Conservation (phyloP, 2,797 vertebrate genomes). For the Epinephelus coioides region DNA sequence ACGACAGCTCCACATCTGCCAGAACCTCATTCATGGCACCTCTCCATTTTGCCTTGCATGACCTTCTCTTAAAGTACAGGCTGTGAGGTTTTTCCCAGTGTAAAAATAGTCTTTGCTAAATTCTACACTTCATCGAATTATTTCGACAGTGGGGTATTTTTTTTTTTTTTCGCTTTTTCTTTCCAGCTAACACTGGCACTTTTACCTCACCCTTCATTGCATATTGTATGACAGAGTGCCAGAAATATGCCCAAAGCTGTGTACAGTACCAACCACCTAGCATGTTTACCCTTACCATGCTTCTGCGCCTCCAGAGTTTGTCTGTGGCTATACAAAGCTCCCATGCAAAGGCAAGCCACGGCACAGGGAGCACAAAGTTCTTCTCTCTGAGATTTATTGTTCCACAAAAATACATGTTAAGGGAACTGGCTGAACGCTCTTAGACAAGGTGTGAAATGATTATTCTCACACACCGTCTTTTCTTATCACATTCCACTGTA, state of each 20-base stretch:
- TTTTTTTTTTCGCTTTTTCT: constrained; percentile 20
- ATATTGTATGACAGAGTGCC: constrained; percentile 55
- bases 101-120: constrained; percentile 85
- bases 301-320: constrained; percentile 35
- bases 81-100: constrained; percentile 87
- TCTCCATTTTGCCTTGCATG: constrained; percentile 90
- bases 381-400: constrained; percentile 49
- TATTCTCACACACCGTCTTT: constrained; percentile 55
- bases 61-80: constrained; percentile 87
- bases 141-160: constrained; percentile 63
- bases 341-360: constrained; percentile 35
- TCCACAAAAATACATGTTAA: constrained; percentile 48
- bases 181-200: constrained; percentile 73
- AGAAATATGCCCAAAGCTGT: constrained; percentile 70
- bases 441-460: constrained; percentile 63
- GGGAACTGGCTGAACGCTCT: constrained; percentile 36
- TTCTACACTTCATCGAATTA: constrained; percentile 81
- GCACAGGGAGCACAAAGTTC: constrained; percentile 29
- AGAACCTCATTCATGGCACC: constrained; percentile 84
- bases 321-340: constrained; percentile 42
- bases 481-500: constrained; percentile 14
- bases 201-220: constrained; percentile 65
- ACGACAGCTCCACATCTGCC: constrained; percentile 80
- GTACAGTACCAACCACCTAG: constrained; percentile 45
- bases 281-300: constrained; percentile 50